Evolutionary conservation across 37 sponge, comb jelly and placozoan species (phyloP), one percentile per base, ranked within the genome.

Genomic region (Hexactinellida sp.): DNA sequence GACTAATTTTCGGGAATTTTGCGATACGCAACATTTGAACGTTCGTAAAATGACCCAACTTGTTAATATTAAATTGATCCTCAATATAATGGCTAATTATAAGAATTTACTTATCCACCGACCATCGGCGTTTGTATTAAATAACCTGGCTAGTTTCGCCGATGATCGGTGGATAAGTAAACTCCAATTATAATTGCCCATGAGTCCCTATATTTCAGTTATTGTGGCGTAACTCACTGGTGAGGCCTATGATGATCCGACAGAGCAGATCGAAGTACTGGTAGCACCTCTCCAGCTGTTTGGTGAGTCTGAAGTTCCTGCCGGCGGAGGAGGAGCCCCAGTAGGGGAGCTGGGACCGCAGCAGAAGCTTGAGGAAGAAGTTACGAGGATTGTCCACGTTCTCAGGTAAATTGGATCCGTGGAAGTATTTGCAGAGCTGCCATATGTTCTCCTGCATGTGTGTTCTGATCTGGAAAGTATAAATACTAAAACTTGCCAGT

Each of bases 331-430:
- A 36, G 39, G 71, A 37, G 19, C 41, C 54, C 93, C 93, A 93
- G 28, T 90, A 84, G 0, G 87, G 39, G 7, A 82, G 28, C 1
- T 38, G 82, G 1, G 84, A 54, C 1, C 82, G 36, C 36, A 93
- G 88, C 52, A 93, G 84, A 0, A 91, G 86, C 36, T 87, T 87
- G 38, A 93, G 38, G 85, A 93, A 93, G 91, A 93, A 93, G 28
- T 93, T 83, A 25, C 54, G 91, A 36, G 93, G 90, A 36, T 55
- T 54, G 37, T 89, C 89, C 0, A 32, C 54, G 5, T 63, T 63
- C 13, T 63, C 76, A 21, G 76, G 76, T 10, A 63, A 23, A 63
- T 63, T 63, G 5, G 76, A 63, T 10, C 34, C 76, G 30, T 63
- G 21, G 13, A 63, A 63, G 34, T 25, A 63, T 63, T n/a, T 63